These are phyloP conservation scores for Rhopalosiphum nymphaeae DNA, from an alignment of 2,888 invertebrate genomes.

Conservation along the genomic window DNA sequence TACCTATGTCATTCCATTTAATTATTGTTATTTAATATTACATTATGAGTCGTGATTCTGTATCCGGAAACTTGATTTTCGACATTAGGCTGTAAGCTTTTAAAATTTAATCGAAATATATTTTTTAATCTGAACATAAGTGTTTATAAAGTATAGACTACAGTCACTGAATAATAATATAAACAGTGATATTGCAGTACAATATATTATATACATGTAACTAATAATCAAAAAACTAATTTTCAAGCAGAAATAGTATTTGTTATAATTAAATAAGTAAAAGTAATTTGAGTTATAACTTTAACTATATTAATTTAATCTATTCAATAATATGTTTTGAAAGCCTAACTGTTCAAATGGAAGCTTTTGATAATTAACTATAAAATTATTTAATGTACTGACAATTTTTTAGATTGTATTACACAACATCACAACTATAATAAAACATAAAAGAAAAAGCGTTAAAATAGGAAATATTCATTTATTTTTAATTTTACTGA, in stretches of 20 bases:
- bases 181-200: background rate
- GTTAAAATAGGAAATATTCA: background rate
- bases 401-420: background rate
- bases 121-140: background rate
- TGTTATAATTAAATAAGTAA: background rate
- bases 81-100: background rate
- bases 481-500: background rate
- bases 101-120: background rate
- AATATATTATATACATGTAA: background rate
- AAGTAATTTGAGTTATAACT: background rate
- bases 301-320: background rate
- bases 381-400: background rate
- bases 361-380: background rate
- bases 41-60: background rate
- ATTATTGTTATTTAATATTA: background rate
- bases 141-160: background rate
- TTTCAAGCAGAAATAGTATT: background rate
- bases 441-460: background rate
- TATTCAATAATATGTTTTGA: background rate
- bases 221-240: background rate
- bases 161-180: background rate
- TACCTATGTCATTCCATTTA: background rate
- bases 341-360: background rate
- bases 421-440: background rate
- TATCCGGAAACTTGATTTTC: background rate